Percentiles rank a stretch among this genome's conserved stretches.
Conservation (phyloP, 2,797 vertebrate species). For the Hypotaenidia philippensis region DNA sequence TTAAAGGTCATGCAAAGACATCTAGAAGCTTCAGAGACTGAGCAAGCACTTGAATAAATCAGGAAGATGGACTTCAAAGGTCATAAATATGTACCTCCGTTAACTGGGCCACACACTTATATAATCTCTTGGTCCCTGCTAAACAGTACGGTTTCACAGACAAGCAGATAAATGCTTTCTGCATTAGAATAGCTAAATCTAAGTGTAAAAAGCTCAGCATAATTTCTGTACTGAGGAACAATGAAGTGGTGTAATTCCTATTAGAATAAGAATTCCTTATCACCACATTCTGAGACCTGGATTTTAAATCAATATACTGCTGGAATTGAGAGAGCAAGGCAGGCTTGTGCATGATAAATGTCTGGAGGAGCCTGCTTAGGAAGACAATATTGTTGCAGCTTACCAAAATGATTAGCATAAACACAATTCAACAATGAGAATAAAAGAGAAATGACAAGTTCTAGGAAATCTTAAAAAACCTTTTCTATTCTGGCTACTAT, state of each 20-base stretch:
- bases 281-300: background rate
- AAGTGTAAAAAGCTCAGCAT: background rate
- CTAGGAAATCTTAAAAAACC: background rate
- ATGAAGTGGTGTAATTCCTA: background rate
- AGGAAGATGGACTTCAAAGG: background rate
- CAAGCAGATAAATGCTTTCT: background rate
- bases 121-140: background rate
- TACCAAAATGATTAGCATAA: background rate
- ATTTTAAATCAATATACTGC: background rate
- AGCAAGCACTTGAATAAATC: background rate
- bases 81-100: background rate
- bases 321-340: background rate
- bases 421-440: background rate
- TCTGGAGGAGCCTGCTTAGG: background rate
- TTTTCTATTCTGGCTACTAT: background rate
- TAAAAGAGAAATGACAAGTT: background rate
- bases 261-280: background rate
- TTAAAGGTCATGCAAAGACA: background rate
- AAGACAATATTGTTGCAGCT: background rate
- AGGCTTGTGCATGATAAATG: background rate
- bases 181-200: background rate
- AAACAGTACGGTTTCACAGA: background rate
- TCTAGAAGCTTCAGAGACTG: background rate
- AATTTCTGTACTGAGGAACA: background rate
- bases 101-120: background rate